Base-by-base conservation (phyloP, 1,140 invertebrate species). In the Lepidostoma basale region DNA sequence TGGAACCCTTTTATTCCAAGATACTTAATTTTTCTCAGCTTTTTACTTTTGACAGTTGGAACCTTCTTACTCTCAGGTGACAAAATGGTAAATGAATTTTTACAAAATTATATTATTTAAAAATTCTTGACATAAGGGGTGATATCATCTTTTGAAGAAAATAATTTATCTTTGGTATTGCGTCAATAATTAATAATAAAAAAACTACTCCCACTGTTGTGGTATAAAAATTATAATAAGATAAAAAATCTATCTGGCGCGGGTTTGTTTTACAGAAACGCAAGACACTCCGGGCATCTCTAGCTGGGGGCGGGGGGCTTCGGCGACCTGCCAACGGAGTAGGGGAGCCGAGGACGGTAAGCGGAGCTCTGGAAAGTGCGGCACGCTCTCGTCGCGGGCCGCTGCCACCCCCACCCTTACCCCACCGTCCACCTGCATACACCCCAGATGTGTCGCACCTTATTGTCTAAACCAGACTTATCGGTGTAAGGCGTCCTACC, bases 311-410 rank as follows among this genome's bases (percentile, higher is more conserved):
- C 88, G 49, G n/a, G n/a, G 88, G 91, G 69, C 88, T 92, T 70
- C 82, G 88, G 16, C 87, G 91, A 33, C 91, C 93, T 76, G 89
- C 91, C 3, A 94, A 94, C 75, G 90, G 92, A 5, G 86, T 92
- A 14, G 92, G 91, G 69, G 92, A 93, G 75, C 84, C 89, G 2
- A 83, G 85, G 3, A 91, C 90, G 8, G 91, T 93, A 54, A 92
- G 91, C 74, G 28, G 92, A 92, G 63, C 79, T 77, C 44, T 80
- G 82, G 44, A 79, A 77, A 74, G 77, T 76, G 59, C 79, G 78
- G 66, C 77, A 76, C 30, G 77, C 78, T 45, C 81, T 81, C 49
- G 79, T 77, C 10, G 79, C 77, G 16, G 68, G 60, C 71, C 72
- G 83, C 86, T 8, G 87, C 88, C 72, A 79, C 86, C 14, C 86